phyloP scores from a whole-genome alignment of 2,797 vertebrate genomes.

The Clarias platycephalus region DNA sequence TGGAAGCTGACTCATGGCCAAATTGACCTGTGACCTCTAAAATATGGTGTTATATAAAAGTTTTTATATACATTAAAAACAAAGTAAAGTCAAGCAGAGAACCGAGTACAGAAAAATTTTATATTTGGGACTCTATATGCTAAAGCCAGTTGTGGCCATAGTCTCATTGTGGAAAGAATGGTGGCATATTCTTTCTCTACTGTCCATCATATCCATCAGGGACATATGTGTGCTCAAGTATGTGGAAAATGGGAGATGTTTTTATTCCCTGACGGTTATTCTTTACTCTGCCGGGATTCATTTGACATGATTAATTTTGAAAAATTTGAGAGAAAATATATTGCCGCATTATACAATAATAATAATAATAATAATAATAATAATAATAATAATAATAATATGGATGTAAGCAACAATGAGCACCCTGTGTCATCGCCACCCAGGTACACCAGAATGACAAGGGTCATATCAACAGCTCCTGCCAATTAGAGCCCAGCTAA shows the following conservation, averaged over 20 bases:
- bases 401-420: no score
- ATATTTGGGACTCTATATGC: neutral
- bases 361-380: no score
- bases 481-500: no score
- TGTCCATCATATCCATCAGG: neutral
- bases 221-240: neutral
- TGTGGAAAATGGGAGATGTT: neutral
- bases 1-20: constrained; percentile 11
- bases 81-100: neutral
- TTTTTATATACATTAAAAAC: neutral
- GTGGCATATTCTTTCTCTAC: neutral
- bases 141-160: neutral
- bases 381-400: no score
- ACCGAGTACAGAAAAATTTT: neutral
- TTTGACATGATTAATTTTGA: neutral
- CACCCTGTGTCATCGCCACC: no score
- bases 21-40: neutral
- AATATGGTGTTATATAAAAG: neutral
- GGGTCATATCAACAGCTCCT: no score
- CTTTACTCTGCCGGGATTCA: neutral
- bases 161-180: neutral
- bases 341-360: no score
- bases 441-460: no score
- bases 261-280: neutral
- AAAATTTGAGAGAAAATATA: neutral